Conservation (phyloP, 2,113 vertebrate species). For the Tichodroma muraria region DNA sequence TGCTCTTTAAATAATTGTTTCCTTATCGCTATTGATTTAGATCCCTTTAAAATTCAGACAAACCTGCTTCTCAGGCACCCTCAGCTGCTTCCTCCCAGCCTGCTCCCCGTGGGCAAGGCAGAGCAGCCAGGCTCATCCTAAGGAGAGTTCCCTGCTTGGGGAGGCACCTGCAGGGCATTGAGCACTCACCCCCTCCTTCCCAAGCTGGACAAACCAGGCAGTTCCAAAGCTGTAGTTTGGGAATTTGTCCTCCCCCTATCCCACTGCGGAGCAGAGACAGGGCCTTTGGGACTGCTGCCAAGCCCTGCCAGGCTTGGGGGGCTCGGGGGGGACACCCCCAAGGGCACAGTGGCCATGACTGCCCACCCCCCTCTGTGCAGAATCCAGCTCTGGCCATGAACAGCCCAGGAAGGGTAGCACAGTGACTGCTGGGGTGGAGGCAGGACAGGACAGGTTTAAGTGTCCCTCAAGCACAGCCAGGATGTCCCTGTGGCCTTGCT, state of each 20-base stretch:
- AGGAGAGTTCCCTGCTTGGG: background rate
- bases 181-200: background rate
- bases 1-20: slow-evolving; percentile 65
- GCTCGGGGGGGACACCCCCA: background rate
- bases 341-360: accelerated
- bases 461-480: background rate
- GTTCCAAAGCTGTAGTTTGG: background rate
- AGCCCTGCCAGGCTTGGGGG: background rate
- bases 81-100: background rate
- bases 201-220: accelerated
- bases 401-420: background rate
- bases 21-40: slow-evolving; percentile 53
- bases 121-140: background rate
- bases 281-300: background rate
- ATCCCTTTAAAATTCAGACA: slow-evolving; percentile 58
- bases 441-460: accelerated
- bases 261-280: accelerated
- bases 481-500: accelerated
- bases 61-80: slow-evolving; percentile 58
- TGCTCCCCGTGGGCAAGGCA: background rate
- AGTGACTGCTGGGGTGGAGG: accelerated
- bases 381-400: background rate
- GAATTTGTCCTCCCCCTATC: background rate
- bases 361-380: background rate
- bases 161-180: accelerated